A percentile compares a stretch with the other conserved stretches of the same genome.
Evolutionary conservation across 37 sponge, comb jelly and placozoan genomes (phyloP).

Genomic region (Geodia barretti): DNA sequence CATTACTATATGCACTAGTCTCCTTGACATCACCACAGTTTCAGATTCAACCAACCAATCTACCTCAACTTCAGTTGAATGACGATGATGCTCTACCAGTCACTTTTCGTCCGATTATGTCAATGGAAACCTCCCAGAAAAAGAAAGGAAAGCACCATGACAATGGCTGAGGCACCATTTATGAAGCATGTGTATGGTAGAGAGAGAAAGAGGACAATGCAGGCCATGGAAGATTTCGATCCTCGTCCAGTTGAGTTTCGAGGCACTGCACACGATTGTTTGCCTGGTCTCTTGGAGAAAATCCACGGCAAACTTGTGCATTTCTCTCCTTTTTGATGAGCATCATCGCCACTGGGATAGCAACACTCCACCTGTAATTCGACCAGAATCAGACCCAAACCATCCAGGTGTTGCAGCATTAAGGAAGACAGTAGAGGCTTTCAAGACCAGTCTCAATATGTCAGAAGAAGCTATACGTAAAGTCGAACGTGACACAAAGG

Average conservation of each 20-base stretch:
- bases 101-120: slow-evolving; percentile 61
- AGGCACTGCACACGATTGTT: slow-evolving; percentile 9
- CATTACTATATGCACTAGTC: slow-evolving; percentile 57
- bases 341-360: background rate
- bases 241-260: slow-evolving; percentile 52
- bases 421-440: slow-evolving; percentile 26
- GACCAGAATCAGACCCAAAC: background rate
- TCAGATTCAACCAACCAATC: too few species aligned
- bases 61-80: too few species aligned
- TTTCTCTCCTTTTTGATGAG: slow-evolving; percentile 41
- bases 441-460: slow-evolving; percentile 31
- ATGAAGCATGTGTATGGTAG: slow-evolving; percentile 47
- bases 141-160: slow-evolving; percentile 38
- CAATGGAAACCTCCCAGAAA: slow-evolving; percentile 61
- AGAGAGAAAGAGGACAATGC: slow-evolving; percentile 16
- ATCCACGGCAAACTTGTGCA: slow-evolving; percentile 26
- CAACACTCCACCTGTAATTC: too few species aligned
- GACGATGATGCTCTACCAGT: slow-evolving; percentile 38
- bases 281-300: slow-evolving; percentile 41
- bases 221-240: slow-evolving; percentile 48
- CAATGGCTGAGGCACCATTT: slow-evolving; percentile 33
- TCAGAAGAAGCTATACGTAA: slow-evolving; percentile 15
- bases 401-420: background rate
- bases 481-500: slow-evolving; percentile 31
- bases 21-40: slow-evolving; percentile 21